These are phyloP conservation scores for Chitala chitala DNA, from an alignment of 2,113 vertebrate species.

Conservation along the genomic window DNA sequence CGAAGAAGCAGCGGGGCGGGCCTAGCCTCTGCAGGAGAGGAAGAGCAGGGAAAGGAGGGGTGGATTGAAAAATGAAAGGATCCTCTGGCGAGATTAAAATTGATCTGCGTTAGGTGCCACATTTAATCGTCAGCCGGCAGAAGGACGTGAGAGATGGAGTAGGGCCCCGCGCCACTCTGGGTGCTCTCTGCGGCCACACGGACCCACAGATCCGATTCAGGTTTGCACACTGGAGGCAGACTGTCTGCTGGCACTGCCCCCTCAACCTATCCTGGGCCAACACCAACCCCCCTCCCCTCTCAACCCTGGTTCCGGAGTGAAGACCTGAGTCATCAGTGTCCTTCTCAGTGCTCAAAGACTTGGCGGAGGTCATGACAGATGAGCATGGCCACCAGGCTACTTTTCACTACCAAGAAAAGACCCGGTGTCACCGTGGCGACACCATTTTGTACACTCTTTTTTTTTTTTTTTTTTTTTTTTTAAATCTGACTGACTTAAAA, in stretches of 20 bases:
- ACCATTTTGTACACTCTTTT: background rate
- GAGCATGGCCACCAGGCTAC: background rate
- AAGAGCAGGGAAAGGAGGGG: background rate
- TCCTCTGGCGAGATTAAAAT: slow-evolving; percentile 28
- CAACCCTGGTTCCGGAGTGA: background rate
- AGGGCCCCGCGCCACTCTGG: background rate
- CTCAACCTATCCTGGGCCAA: no score
- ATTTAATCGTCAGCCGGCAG: background rate
- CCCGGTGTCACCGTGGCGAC: background rate
- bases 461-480: no score
- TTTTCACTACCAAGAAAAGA: background rate
- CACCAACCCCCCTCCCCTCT: background rate
- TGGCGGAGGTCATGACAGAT: slow-evolving; percentile 24
- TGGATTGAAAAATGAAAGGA: background rate
- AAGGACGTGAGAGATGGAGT: background rate
- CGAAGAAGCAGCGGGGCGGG: slow-evolving; percentile 5
- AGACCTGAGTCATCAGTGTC: slow-evolving; percentile 38
- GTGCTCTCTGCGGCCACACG: background rate
- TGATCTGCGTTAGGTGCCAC: background rate
- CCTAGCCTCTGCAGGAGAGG: background rate
- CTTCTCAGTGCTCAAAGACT: slow-evolving; percentile 30
- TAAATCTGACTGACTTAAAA: no score
- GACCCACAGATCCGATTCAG: background rate
- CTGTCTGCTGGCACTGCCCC: slow-evolving; percentile 19
- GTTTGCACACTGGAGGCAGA: slow-evolving; percentile 30